These are phyloP conservation scores for Urechis unicinctus DNA, from an alignment of 2,888 invertebrate species.

Conservation along the genomic window DNA sequence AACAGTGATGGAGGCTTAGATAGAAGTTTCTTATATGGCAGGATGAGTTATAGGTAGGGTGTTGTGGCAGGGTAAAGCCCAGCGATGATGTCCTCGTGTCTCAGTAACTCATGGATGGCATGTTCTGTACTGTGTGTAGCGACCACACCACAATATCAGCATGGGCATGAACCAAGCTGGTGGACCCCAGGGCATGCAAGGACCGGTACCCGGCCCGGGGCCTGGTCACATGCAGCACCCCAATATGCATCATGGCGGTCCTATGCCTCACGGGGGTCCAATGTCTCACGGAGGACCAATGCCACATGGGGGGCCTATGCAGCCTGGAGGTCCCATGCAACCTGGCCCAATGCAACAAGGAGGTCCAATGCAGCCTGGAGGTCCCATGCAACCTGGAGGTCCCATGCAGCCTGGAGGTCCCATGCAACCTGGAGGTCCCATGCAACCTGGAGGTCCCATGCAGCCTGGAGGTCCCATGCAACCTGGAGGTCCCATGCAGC, in stretches of 20 bases:
- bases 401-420: not conserved
- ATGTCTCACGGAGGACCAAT: too few species aligned
- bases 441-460: conserved; percentile 6
- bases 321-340: not conserved
- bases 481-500: not conserved
- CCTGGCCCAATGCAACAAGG: not conserved
- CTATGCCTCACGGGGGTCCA: not conserved
- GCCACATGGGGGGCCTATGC: too few species aligned
- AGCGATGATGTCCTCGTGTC: too few species aligned
- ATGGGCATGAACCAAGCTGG: conserved; percentile 8
- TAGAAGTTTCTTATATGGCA: too few species aligned
- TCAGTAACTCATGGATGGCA: too few species aligned
- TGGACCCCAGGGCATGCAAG: not conserved
- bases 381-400: not conserved
- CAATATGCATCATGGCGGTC: not conserved
- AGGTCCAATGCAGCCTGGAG: not conserved
- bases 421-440: not conserved
- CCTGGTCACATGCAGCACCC: not conserved
- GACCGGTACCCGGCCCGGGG: not conserved
- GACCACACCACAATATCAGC: conserved; percentile 6
- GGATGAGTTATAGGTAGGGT: too few species aligned
- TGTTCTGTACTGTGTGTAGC: too few species aligned
- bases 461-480: not conserved
- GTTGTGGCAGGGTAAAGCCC: too few species aligned
- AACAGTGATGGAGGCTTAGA: too few species aligned